Conservation (phyloP, 1,140 invertebrate species). For the Meloidogyne chitwoodi region DNA sequence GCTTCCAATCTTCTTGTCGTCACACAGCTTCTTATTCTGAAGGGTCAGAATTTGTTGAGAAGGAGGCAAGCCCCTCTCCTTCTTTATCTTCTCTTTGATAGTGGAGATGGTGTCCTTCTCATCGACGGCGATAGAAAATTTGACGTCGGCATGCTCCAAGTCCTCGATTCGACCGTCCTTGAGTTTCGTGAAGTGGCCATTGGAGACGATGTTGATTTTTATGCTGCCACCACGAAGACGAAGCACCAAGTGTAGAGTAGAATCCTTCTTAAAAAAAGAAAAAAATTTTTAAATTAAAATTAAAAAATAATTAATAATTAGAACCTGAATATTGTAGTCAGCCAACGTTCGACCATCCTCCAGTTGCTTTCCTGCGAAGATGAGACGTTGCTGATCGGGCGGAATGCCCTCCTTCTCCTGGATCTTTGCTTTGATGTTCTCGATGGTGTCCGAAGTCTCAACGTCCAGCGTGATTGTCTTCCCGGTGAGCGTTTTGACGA, state of each 20-base stretch:
- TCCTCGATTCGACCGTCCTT: background rate
- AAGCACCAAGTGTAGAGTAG: conserved; percentile 66
- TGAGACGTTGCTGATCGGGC: conserved; percentile 36
- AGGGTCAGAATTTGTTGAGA: background rate
- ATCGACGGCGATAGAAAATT: background rate
- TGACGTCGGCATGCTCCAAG: background rate
- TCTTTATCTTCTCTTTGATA: background rate
- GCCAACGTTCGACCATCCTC: conserved; percentile 62
- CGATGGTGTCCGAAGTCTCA: conserved; percentile 62
- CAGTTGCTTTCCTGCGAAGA: conserved; percentile 61
- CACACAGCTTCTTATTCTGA: background rate
- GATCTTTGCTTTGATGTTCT: conserved; percentile 62
- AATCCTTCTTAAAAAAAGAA: conserved; percentile 65
- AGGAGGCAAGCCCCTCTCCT: background rate
- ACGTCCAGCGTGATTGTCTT: conserved; percentile 66
- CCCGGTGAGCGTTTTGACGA: conserved; percentile 63
- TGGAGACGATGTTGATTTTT: background rate
- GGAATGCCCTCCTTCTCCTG: conserved; percentile 62
- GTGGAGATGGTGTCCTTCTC: background rate
- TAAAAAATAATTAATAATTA: background rate
- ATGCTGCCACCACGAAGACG: conserved; percentile 71
- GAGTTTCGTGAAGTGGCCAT: background rate
- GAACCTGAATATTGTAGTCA: conserved; percentile 69
- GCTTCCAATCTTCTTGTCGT: background rate
- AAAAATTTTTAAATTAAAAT: background rate